Evolutionary conservation across 2,113 vertebrate species (phyloP), one percentile per base, ranked within the genome.

Genomic region (Xiphophorus hellerii): DNA sequence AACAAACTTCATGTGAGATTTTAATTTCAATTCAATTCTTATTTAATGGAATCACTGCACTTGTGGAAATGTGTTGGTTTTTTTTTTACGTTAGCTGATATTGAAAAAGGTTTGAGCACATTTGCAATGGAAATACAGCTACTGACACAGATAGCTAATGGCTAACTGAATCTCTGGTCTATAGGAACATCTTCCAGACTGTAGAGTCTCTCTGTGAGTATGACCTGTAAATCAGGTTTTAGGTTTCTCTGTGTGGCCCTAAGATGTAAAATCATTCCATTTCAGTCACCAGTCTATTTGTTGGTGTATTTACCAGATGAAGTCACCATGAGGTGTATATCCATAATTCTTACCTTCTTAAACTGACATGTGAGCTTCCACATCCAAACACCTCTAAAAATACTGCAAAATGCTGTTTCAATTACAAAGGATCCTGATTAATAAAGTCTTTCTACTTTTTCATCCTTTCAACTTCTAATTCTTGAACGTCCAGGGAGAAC

Each of bases 371-470:
- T 58, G 64, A 77, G 71, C 75, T 67, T 68, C 78, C 30, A 5
- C 42, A 39, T 73, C 48, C 66, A 76, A 11, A 70, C 66, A 81
- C 73, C 63, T 82, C 20, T 71, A 60, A 86, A 76, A 78, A 69
- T 74, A 81, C 77, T 54, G 70, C 66, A 74, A 60, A 82, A 83
- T 85, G 66, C 65, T 77, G 81, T 77, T 82, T 84, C 58, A 74
- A n/a, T 75, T 48, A 62, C 48, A 72, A 81, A 75, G 73, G 68
- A 62, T 71, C 77, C 77, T 86, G 33, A 84, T 91, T 87, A 88
- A 73, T 88, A 74, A 86, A 87, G 75, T 84, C 79, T 91, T 87
- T 70, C 77, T 80, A 77, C 74, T 78, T 88, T 37, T 83, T 87
- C 44, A 78, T 81, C 70, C 42, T 48, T 81, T 76, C 29, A 84